These are phyloP conservation scores for Trissolcus japonicus DNA, from an alignment of 2,888 invertebrate species.

Conservation along the genomic window DNA sequence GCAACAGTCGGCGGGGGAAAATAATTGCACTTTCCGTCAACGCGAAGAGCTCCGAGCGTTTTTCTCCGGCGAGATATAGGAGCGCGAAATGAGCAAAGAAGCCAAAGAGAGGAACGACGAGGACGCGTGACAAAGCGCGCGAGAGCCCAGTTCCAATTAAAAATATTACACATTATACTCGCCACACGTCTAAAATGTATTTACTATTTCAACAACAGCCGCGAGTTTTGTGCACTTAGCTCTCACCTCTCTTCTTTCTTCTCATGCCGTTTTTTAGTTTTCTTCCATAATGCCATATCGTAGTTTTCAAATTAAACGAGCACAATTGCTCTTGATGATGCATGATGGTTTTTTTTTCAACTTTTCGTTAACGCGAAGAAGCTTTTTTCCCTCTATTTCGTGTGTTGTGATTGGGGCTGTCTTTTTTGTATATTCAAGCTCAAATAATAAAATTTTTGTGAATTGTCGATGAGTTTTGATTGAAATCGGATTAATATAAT, in stretches of 20 bases:
- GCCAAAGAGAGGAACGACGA: constrained; percentile 51
- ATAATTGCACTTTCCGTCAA: constrained; percentile 75
- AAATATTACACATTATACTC: constrained; percentile 76
- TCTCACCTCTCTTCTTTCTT: constrained; percentile 15
- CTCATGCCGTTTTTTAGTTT: constrained; percentile 14
- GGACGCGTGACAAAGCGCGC: constrained; percentile 35
- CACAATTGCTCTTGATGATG: constrained; percentile 40
- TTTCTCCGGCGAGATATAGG: constrained; percentile 58
- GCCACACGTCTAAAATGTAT: constrained; percentile 72
- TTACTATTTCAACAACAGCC: constrained; percentile 72
- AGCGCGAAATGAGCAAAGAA: constrained; percentile 55
- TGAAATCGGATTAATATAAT: too few species aligned
- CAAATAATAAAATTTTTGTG: too few species aligned
- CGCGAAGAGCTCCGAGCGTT: constrained; percentile 62
- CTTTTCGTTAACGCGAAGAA: constrained; percentile 23
- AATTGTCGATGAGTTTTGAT: too few species aligned
- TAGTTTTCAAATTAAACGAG: constrained; percentile 45
- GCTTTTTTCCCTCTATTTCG: constrained; percentile 2
- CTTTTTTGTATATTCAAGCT: neutral
- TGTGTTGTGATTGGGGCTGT: neutral
- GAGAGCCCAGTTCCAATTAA: constrained; percentile 74
- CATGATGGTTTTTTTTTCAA: constrained; percentile 15
- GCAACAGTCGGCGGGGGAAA: constrained; percentile 74
- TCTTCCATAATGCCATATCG: constrained; percentile 21
- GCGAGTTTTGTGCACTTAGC: constrained; percentile 51